phyloP scores from a whole-genome alignment of 2,797 vertebrate species.

The Hippocampus kuda region DNA sequence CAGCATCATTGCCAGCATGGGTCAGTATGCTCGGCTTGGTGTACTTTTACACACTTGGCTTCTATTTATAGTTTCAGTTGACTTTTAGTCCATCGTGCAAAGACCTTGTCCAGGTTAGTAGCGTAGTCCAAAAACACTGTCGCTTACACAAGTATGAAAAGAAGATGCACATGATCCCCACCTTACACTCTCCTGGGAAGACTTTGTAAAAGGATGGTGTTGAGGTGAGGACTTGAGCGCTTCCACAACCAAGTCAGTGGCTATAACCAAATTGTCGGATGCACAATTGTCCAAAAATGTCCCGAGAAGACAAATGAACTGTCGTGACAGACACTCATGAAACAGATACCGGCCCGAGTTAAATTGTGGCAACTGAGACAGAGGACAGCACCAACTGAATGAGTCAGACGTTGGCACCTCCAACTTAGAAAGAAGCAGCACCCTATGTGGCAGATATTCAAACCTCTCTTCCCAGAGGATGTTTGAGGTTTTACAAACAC shows the following conservation, averaged over 20 bases:
- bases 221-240: background rate
- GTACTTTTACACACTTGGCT: slow-evolving; percentile 29
- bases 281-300: too few species aligned
- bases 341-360: too few species aligned
- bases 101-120: background rate
- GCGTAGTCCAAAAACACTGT: background rate
- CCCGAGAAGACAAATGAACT: too few species aligned
- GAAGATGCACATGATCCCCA: background rate
- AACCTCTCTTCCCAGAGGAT: slow-evolving; percentile 4
- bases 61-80: slow-evolving; percentile 19
- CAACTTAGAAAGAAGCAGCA: too few species aligned
- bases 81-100: slow-evolving; percentile 16
- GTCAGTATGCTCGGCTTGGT: slow-evolving; percentile 49
- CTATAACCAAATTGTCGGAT: too few species aligned
- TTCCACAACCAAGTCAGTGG: background rate
- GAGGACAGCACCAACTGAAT: too few species aligned
- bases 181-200: background rate
- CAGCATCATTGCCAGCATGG: slow-evolving; percentile 83
- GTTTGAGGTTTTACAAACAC: slow-evolving; percentile 32
- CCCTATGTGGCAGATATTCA: background rate
- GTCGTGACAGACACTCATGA: too few species aligned
- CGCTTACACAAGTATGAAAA: background rate
- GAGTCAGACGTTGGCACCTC: too few species aligned
- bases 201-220: background rate
- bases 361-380: too few species aligned